phyloP scores from a whole-genome alignment of 2,113 vertebrate genomes.

The Sardina pilchardus region DNA sequence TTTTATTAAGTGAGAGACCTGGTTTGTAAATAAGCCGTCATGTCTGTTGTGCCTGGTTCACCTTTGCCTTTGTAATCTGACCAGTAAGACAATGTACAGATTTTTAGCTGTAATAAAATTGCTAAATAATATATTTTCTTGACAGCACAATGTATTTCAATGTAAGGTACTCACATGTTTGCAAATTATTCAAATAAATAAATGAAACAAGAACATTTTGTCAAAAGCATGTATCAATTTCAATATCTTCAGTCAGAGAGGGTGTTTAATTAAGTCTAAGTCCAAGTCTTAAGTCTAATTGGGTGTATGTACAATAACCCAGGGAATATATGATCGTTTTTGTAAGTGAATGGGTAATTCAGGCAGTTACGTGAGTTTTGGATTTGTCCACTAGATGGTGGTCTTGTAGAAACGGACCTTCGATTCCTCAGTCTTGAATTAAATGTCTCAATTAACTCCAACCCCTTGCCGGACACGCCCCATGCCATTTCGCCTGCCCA shows the following conservation, averaged over 20 bases:
- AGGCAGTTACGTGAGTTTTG: not conserved
- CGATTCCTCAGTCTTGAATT: slow-evolving; percentile 5
- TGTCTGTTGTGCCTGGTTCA: not conserved
- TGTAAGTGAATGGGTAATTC: no score
- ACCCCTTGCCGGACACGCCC: slow-evolving; percentile 56
- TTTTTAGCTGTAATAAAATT: slow-evolving; percentile 64
- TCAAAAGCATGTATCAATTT: not conserved
- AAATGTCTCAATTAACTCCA: slow-evolving; percentile 60
- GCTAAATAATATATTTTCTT: slow-evolving; percentile 78
- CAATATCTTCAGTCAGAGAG: not conserved
- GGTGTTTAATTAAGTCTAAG: no score
- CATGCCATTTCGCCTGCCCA: slow-evolving; percentile 42
- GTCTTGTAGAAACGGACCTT: not conserved
- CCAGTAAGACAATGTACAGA: slow-evolving; percentile 60
- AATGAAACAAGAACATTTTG: slow-evolving; percentile 26
- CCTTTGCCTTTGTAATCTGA: not conserved
- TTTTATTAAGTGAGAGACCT: not conserved
- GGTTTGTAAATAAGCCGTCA: slow-evolving; percentile 2
- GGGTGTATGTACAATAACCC: no score
- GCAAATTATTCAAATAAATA: slow-evolving; percentile 61
- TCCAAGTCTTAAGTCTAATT: no score
- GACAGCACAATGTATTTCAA: slow-evolving; percentile 65
- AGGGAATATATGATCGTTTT: no score
- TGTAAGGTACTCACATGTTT: slow-evolving; percentile 69
- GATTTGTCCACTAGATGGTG: not conserved